phyloP scores from a whole-genome alignment of 1,140 invertebrate species.

The Magallana ariakensis region DNA sequence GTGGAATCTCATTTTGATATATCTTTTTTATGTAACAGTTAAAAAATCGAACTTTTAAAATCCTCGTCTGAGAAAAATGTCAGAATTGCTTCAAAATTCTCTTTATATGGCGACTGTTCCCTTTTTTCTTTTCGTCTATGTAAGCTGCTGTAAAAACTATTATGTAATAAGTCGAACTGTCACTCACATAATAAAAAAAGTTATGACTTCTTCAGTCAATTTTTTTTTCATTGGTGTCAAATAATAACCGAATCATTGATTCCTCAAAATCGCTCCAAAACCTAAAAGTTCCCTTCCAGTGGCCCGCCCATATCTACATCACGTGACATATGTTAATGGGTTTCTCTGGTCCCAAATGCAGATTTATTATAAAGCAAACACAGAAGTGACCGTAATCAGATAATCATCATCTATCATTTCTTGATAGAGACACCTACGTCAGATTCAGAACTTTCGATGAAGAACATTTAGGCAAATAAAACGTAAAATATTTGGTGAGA shows the following conservation, averaged over 20 bases:
- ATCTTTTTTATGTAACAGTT: neutral
- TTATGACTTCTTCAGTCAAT: neutral
- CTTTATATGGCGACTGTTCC: neutral
- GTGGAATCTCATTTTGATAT: slow-evolving; percentile 26
- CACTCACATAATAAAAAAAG: neutral
- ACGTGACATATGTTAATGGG: slow-evolving; percentile 1
- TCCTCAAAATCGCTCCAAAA: neutral
- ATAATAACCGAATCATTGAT: neutral
- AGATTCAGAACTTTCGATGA: neutral
- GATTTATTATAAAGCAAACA: slow-evolving; percentile 5
- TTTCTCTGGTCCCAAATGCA: slow-evolving; percentile 19
- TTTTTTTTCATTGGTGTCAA: neutral
- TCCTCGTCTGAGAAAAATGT: neutral
- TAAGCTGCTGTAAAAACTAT: neutral
- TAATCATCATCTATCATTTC: slow-evolving; percentile 37
- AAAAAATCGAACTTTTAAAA: neutral
- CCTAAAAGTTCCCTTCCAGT: neutral
- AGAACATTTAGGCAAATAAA: neutral
- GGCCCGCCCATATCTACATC: slow-evolving; percentile 31
- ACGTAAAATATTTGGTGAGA: neutral
- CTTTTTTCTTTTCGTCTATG: neutral
- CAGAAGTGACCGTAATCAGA: neutral
- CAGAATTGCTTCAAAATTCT: neutral
- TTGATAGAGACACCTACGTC: neutral
- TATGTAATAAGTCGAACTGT: neutral